Conservation (phyloP, 2,113 vertebrate genomes). For the Cathartes aura region DNA sequence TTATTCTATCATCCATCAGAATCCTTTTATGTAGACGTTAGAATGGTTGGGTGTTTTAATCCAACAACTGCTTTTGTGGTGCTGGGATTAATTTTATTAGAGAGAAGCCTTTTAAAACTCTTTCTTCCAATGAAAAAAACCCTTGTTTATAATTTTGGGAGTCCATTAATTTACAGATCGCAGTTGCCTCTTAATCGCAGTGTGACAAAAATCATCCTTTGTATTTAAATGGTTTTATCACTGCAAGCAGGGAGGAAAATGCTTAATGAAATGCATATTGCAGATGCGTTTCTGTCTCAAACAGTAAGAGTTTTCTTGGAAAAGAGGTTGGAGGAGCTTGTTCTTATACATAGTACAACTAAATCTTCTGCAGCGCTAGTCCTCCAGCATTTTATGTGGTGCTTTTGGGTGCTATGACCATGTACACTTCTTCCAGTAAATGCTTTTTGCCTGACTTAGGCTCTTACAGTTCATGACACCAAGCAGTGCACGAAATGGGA, state of each 20-base stretch:
- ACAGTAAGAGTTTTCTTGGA: neutral
- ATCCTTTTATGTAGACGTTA: neutral
- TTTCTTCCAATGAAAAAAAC: neutral
- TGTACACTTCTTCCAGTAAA: neutral
- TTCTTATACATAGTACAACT: neutral
- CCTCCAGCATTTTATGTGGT: neutral
- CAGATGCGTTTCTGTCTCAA: neutral
- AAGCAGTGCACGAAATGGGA: slow-evolving; percentile 87
- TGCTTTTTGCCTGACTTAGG: slow-evolving; percentile 67
- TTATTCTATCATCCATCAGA: neutral
- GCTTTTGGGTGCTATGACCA: neutral
- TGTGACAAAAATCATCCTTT: neutral
- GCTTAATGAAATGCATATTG: neutral
- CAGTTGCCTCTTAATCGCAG: neutral
- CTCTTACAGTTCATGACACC: slow-evolving; percentile 93
- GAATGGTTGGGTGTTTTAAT: neutral
- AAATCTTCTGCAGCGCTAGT: neutral
- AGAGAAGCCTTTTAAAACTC: neutral
- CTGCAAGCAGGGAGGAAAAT: neutral
- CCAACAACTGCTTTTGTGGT: neutral
- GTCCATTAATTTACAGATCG: neutral
- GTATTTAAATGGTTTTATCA: neutral
- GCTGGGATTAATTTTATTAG: neutral
- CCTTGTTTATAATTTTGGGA: neutral
- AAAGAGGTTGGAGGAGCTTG: neutral